Conservation (phyloP, 2,888 invertebrate species). For the Nymphalis urticae region DNA sequence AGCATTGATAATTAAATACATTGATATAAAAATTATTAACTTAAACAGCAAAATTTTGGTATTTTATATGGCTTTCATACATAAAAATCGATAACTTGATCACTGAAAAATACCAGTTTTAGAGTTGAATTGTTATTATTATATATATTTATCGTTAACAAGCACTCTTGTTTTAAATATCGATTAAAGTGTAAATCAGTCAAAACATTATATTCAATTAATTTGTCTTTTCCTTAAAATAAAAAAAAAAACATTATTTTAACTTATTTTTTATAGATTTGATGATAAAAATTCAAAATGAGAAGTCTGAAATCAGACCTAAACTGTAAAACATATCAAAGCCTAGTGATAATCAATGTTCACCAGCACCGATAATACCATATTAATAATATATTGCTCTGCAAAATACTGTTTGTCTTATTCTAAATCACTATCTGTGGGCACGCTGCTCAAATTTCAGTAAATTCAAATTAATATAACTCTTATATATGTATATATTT, state of each 20-base stretch:
- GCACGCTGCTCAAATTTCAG: not conserved
- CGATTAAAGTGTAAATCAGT: not conserved
- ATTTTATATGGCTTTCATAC: constrained; percentile 1
- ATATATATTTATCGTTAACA: too few species aligned
- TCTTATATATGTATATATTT: not conserved
- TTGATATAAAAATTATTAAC: not conserved
- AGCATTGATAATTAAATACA: not conserved
- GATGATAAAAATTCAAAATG: not conserved
- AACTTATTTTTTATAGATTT: too few species aligned
- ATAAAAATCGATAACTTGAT: not conserved
- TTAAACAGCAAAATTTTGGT: constrained; percentile 8
- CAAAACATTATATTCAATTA: too few species aligned
- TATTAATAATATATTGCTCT: constrained; percentile 19
- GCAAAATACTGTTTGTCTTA: constrained; percentile 30
- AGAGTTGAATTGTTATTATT: too few species aligned
- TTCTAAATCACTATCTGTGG: constrained; percentile 33
- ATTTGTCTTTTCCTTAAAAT: too few species aligned
- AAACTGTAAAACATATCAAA: not conserved
- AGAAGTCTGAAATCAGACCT: constrained; percentile 5
- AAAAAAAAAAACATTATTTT: too few species aligned
- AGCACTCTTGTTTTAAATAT: not conserved
- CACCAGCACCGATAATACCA: constrained; percentile 20
- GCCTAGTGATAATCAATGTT: constrained; percentile 1
- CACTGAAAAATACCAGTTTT: not conserved
- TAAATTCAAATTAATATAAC: not conserved